These are phyloP conservation scores for Ceriagrion tenellum DNA, from an alignment of 2,888 invertebrate genomes.

Conservation along the genomic window DNA sequence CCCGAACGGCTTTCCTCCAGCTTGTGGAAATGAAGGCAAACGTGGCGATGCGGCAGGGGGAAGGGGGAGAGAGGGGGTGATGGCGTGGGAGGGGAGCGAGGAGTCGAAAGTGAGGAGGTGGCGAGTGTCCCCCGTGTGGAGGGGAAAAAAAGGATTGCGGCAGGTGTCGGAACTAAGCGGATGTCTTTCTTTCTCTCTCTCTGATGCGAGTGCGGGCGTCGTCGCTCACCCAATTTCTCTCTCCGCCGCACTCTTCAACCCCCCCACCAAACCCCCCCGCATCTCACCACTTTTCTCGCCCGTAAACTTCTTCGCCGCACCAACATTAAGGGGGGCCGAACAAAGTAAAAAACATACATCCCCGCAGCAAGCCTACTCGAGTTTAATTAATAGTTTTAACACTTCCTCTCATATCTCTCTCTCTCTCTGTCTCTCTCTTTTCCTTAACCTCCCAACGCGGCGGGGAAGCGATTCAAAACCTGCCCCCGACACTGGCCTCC, in stretches of 20 bases:
- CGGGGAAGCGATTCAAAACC: neutral
- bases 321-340: neutral
- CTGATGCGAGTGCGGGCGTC: neutral
- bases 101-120: too few relatives aligned
- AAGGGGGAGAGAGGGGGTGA: neutral
- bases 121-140: neutral
- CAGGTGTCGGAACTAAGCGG: neutral
- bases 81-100: too few relatives aligned
- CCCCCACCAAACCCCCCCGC: neutral
- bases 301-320: neutral
- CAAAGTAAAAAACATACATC: neutral
- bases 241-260: too few relatives aligned
- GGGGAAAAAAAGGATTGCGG: neutral
- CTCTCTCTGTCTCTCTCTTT: too few relatives aligned
- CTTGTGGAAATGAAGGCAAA: neutral
- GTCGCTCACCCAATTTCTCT: neutral
- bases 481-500: neutral
- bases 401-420: neutral
- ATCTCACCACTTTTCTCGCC: neutral
- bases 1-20: neutral
- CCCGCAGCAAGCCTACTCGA: neutral
- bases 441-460: neutral
- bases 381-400: slow-evolving; percentile 18
- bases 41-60: neutral
- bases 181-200: neutral